These are phyloP conservation scores for Anas platyrhynchos DNA, from an alignment of 2,113 vertebrate genomes.

Conservation along the genomic window DNA sequence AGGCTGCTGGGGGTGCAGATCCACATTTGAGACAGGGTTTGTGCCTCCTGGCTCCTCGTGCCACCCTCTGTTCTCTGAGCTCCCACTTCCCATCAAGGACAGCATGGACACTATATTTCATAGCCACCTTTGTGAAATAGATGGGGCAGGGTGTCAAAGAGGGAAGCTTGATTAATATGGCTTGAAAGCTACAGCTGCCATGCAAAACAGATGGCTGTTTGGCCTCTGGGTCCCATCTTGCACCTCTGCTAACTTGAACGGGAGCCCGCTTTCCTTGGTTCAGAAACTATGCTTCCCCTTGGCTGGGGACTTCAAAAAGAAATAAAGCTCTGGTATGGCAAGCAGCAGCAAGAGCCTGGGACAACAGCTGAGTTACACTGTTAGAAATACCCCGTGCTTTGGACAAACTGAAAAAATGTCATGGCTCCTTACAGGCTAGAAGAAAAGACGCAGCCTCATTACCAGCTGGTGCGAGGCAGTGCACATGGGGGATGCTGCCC, in stretches of 20 bases:
- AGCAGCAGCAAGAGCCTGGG: background rate
- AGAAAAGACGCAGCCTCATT: background rate
- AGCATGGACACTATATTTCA: background rate
- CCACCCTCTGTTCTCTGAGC: background rate
- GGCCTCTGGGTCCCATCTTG: background rate
- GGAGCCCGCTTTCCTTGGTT: background rate
- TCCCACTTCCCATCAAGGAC: background rate
- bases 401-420: background rate
- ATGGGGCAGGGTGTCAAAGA: background rate
- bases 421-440: background rate
- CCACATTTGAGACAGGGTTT: background rate
- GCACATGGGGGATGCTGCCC: background rate
- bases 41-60: accelerated
- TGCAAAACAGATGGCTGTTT: background rate
- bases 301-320: background rate
- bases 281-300: background rate
- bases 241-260: background rate
- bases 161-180: background rate
- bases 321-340: background rate
- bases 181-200: background rate
- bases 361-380: background rate
- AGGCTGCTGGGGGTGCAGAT: accelerated
- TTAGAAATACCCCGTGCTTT: background rate
- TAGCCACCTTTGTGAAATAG: background rate
- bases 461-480: background rate